Evolutionary conservation across 2,888 invertebrate species (phyloP).

Genomic region (Nomada hirtipes): DNA sequence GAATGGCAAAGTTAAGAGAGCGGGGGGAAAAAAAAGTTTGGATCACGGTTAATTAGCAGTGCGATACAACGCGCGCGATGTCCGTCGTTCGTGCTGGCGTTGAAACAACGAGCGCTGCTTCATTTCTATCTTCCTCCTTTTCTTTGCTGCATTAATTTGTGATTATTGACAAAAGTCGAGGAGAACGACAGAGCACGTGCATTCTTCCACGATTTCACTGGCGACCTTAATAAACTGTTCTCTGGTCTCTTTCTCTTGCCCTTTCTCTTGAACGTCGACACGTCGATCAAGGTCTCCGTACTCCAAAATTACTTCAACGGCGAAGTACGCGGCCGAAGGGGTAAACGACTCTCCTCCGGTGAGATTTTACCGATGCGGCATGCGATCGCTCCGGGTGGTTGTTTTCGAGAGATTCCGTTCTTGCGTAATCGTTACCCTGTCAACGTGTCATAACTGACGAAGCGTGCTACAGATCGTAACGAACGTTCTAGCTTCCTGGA

Average conservation of each 20-base stretch:
- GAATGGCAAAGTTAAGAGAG: background rate
- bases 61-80: background rate
- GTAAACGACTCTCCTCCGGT: background rate
- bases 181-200: background rate
- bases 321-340: background rate
- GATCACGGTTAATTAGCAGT: background rate
- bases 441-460: background rate
- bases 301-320: background rate
- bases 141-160: background rate
- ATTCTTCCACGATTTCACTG: background rate
- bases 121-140: background rate
- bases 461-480: no score
- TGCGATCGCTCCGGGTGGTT: background rate
- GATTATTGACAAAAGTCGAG: background rate
- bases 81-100: no score
- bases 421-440: background rate
- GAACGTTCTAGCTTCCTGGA: background rate
- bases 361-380: background rate
- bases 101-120: no score
- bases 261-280: constrained; percentile 4
- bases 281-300: background rate
- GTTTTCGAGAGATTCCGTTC: background rate
- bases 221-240: background rate
- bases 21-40: background rate
- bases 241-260: background rate